Conservation (phyloP, 2,113 vertebrate genomes). For the Nerophis lumbriciformis region DNA sequence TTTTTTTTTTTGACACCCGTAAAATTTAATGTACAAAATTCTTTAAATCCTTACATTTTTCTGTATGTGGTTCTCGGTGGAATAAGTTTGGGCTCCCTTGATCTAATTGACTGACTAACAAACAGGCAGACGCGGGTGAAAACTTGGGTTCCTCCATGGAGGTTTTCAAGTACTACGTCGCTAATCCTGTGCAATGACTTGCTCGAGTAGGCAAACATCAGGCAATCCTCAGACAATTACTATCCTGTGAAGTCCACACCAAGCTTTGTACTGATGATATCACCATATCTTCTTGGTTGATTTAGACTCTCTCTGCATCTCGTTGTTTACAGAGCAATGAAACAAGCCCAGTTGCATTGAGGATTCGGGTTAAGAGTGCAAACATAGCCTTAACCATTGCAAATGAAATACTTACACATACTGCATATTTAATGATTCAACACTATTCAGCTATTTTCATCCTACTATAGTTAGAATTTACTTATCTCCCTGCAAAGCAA, state of each 20-base stretch:
- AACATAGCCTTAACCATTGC: background rate
- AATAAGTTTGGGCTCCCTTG: no score
- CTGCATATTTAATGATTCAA: background rate
- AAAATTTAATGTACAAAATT: no score
- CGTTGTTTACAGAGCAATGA: background rate
- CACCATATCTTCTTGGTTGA: background rate
- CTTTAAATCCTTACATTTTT: no score
- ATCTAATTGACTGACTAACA: background rate
- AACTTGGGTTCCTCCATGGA: background rate
- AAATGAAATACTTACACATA: no score
- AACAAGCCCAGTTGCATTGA: background rate
- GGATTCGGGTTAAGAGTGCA: background rate
- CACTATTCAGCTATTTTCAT: background rate
- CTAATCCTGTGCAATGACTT: background rate
- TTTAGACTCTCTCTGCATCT: background rate
- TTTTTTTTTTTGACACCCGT: no score
- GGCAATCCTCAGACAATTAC: conserved; percentile 2
- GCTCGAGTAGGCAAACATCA: background rate
- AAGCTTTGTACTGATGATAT: background rate
- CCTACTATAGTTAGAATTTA: background rate
- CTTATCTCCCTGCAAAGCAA: background rate
- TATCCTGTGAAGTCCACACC: background rate
- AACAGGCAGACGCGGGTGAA: background rate
- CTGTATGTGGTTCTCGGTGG: no score
- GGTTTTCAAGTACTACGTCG: background rate